Evolutionary conservation across 2,888 invertebrate genomes (phyloP), one percentile per base, ranked within the genome.

Genomic region (Lasioglossum leucozonium): DNA sequence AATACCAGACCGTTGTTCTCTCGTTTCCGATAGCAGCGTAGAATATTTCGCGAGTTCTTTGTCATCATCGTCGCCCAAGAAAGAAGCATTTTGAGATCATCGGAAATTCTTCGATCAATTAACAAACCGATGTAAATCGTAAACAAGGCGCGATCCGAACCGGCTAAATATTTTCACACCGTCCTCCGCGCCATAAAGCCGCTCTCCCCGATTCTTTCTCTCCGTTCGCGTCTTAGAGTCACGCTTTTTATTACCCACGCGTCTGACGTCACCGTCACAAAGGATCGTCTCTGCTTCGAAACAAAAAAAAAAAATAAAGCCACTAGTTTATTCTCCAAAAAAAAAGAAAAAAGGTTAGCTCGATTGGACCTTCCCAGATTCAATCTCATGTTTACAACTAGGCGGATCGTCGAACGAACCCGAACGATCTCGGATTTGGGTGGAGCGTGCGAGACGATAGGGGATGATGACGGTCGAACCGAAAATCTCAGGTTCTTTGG

Each of bases 231-330:
- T 37, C 37, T 65, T 37, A 51, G 51, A 69, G 51, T 77, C 51
- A 22, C 69, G 16, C 18, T n/a, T 77, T 69, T 77, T 77, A 77
- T 77, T 51, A 34, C 69, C 69, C 47, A 37, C 40, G 37, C 37
- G 16, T n/a, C 69, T 77, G 77, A 77, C 67, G 34, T 69, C 67
- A 76, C 3, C 44, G 30, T 30, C 26, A 6, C 18, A 26, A 77
- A 37, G 44, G 47, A 22, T 51, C 67, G 37, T 40, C 18, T 26
- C 16, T 16, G 16, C 16, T 13, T 26, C 16, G 16, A 62, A 55
- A 40, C 10, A 10, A 44, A 6, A 65, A 65, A 75, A 42, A n/a
- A n/a, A n/a, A n/a, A n/a, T n/a, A n/a, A n/a, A n/a, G n/a, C 13
- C 34, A 2, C 34, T 16, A 42, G 3, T 65, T 75, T 74, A 16